phyloP scores from a whole-genome alignment of 2,113 vertebrate species.

The Leptosomus discolor region DNA sequence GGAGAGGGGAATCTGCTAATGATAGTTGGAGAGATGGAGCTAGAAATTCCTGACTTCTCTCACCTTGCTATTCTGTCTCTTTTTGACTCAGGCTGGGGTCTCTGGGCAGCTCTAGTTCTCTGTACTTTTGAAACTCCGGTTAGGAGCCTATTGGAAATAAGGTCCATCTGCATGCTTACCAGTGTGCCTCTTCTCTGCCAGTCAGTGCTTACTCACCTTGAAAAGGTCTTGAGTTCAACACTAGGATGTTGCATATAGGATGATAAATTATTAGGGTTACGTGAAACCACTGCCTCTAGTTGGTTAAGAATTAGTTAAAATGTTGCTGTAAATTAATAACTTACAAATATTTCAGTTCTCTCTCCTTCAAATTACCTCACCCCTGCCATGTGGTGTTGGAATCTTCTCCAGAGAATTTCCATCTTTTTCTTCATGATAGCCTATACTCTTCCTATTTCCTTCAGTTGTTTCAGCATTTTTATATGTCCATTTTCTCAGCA shows the following conservation, averaged over 20 bases:
- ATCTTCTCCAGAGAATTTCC: neutral
- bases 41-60: neutral
- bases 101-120: neutral
- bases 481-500: neutral
- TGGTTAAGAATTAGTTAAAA: neutral
- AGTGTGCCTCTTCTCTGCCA: neutral
- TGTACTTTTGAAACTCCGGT: neutral
- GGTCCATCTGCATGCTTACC: neutral
- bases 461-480: neutral
- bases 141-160: neutral
- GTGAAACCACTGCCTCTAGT: neutral
- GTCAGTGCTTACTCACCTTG: accelerated
- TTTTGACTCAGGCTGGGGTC: neutral
- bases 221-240: neutral
- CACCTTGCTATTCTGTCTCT: neutral
- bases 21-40: neutral
- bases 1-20: neutral
- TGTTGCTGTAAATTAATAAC: neutral
- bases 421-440: neutral
- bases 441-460: neutral
- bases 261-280: neutral
- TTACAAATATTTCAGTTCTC: neutral
- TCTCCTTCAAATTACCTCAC: neutral
- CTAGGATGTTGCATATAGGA: neutral
- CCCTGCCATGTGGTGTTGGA: neutral